Base-by-base conservation (phyloP, 2,797 vertebrate genomes). In the Muscicapa comitata region DNA sequence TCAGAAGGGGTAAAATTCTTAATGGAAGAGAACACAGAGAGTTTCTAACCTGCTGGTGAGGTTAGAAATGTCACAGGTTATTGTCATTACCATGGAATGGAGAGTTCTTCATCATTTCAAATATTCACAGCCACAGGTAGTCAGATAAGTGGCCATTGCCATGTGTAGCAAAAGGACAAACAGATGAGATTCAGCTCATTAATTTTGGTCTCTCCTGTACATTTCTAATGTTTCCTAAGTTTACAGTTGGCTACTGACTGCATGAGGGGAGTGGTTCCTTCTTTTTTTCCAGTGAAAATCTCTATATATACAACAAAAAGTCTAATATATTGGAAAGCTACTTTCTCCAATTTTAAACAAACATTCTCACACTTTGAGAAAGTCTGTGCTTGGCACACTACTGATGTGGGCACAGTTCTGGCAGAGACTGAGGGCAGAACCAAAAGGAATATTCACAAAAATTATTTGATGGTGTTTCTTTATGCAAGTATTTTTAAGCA, bases 1-100 rank as follows among this genome's bases (percentile, higher is more conserved):
- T 98, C 97, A 97, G 97, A 98, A 98, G 98, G 98, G 97, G 97
- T 97, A 98, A 98, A 97, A 97, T 98, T 98, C 98, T 98, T 99
- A 98, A 98, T 98, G 97, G 98, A 97, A 98, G 93, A 96, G 97
- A 98, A 98, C 98, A 98, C 96, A 98, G 97, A 97, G 97, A 97
- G 98, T 98, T 98, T 96, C 98, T 97, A 98, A 98, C 97, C 95
- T 77, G 97, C 98, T 98, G 98, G 92, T 98, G 98, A 97, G 97
- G 98, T 98, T 97, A 98, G 97, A 97, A 96, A 98, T 97, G 98
- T 98, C 98, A 98, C 66, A 38, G 96, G 97, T 98, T 98, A 98
- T 98, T 98, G 98, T 98, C 98, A 98, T 99, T 98, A 98, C 97
- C 97, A 97, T 58, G 76, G 96, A 98, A 98, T 96, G 96, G 98